Conservation (phyloP, 2,797 vertebrate genomes). For the Sylvia borin region DNA sequence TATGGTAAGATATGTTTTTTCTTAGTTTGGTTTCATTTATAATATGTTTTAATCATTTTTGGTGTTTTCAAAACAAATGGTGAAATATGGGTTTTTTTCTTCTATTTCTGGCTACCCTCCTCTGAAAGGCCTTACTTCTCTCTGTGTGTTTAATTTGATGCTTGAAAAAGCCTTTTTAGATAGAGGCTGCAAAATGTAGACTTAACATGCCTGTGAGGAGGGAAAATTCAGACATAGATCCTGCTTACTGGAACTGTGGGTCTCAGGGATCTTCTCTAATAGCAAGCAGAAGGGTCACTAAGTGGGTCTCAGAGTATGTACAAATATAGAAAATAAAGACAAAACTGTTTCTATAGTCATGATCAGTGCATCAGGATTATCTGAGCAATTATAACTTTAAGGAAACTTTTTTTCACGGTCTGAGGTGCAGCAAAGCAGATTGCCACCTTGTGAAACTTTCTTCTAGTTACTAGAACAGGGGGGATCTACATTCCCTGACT, state of each 20-base stretch:
- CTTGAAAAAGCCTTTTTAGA: slow-evolving; percentile 39
- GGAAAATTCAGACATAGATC: neutral
- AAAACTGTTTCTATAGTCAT: neutral
- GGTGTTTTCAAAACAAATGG: slow-evolving; percentile 80
- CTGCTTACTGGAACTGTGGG: neutral
- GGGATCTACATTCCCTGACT: neutral
- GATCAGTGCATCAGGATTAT: neutral
- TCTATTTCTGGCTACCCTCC: slow-evolving; percentile 75
- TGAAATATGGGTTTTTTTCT: slow-evolving; percentile 66
- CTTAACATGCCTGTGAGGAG: neutral
- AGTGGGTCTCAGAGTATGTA: neutral
- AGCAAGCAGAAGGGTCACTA: neutral
- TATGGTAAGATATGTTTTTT: slow-evolving; percentile 66
- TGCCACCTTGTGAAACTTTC: neutral
- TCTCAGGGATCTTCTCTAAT: neutral
- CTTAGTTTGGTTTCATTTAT: slow-evolving; percentile 73
- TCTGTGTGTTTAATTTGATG: slow-evolving; percentile 51
- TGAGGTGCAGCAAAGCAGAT: neutral
- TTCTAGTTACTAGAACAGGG: neutral
- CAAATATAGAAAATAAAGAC: neutral
- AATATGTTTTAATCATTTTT: slow-evolving; percentile 78
- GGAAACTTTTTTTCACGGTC: neutral
- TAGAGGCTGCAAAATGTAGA: neutral
- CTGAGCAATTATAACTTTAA: slow-evolving; percentile 6
- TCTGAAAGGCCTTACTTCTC: slow-evolving; percentile 60